phyloP scores from a whole-genome alignment of 2,113 vertebrate species.

The Potamarius usumacintae region DNA sequence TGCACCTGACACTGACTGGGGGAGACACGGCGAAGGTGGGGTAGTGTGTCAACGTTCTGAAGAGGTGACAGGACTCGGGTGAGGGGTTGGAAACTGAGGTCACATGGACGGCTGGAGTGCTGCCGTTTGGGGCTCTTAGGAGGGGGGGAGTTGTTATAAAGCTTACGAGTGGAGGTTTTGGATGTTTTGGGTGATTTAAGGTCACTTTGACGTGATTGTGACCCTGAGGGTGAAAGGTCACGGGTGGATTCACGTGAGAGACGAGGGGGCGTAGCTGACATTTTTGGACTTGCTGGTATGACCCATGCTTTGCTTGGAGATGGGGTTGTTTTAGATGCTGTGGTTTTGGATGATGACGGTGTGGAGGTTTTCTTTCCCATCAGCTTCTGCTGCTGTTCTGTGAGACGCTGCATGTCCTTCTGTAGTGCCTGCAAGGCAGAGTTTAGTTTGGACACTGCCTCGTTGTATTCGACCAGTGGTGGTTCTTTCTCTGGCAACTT shows the following conservation, averaged over 20 bases:
- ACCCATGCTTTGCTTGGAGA: slow-evolving; percentile 72
- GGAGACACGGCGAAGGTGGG: slow-evolving; percentile 84
- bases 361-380: slow-evolving; percentile 72
- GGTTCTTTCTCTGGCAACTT: slow-evolving; percentile 58
- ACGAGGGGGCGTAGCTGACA: slow-evolving; percentile 58
- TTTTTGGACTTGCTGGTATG: slow-evolving; percentile 64
- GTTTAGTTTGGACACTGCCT: slow-evolving; percentile 84
- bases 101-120: slow-evolving; percentile 70
- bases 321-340: slow-evolving; percentile 58
- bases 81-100: slow-evolving; percentile 82
- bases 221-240: slow-evolving; percentile 60
- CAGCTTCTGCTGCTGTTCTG: slow-evolving; percentile 85
- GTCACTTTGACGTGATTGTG: slow-evolving; percentile 61
- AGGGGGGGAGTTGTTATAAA: slow-evolving; percentile 44
- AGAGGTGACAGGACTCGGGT: slow-evolving; percentile 80
- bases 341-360: slow-evolving; percentile 59
- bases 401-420: slow-evolving; percentile 87
- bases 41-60: slow-evolving; percentile 84
- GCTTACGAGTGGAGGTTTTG: slow-evolving; percentile 68
- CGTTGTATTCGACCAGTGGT: slow-evolving; percentile 80
- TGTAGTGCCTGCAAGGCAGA: slow-evolving; percentile 82
- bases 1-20: slow-evolving; percentile 89
- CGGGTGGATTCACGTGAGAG: slow-evolving; percentile 58
- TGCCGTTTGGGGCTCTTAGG: slow-evolving; percentile 79
- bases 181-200: slow-evolving; percentile 61